Percentiles rank a stretch among this genome's conserved stretches.
These are phyloP conservation scores for Hexactinellida sp. DNA, from an alignment of 37 sponge, comb jelly and placozoan genomes.

Conservation along the genomic window DNA sequence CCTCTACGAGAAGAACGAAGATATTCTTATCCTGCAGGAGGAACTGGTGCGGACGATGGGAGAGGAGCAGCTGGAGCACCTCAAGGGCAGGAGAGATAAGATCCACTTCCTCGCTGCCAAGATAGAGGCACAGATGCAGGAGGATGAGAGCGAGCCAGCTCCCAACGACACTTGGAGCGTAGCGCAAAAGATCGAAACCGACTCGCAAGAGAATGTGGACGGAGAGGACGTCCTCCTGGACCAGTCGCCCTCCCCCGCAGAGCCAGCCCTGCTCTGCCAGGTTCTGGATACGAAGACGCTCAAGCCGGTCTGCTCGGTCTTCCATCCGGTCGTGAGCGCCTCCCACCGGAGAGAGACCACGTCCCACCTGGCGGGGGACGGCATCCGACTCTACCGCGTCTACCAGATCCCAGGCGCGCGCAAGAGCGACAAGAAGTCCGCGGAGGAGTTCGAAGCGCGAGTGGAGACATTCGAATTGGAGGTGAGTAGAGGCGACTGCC, in stretches of 20 bases:
- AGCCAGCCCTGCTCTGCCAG: neutral
- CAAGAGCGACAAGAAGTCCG: neutral
- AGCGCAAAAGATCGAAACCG: neutral
- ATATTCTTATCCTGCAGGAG: neutral
- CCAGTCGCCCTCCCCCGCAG: neutral
- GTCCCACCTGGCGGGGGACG: neutral
- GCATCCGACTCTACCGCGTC: neutral
- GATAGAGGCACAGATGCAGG: neutral
- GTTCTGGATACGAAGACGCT: neutral
- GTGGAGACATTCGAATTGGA: neutral
- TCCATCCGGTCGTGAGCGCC: neutral
- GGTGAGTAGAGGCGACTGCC: no score
- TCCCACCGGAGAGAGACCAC: neutral
- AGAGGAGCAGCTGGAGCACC: neutral
- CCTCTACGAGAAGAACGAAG: neutral
- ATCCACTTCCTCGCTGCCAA: neutral
- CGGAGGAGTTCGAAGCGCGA: constrained; percentile 8
- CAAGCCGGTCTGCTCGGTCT: neutral
- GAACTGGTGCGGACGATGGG: neutral
- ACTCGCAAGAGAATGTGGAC: neutral
- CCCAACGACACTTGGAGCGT: neutral
- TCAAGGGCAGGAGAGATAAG: neutral
- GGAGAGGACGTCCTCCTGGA: neutral
- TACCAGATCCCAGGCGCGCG: neutral
- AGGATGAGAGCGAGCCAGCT: neutral